Conservation (phyloP, 1,140 invertebrate genomes). For the Stenopsyche tienmushanensis region DNA sequence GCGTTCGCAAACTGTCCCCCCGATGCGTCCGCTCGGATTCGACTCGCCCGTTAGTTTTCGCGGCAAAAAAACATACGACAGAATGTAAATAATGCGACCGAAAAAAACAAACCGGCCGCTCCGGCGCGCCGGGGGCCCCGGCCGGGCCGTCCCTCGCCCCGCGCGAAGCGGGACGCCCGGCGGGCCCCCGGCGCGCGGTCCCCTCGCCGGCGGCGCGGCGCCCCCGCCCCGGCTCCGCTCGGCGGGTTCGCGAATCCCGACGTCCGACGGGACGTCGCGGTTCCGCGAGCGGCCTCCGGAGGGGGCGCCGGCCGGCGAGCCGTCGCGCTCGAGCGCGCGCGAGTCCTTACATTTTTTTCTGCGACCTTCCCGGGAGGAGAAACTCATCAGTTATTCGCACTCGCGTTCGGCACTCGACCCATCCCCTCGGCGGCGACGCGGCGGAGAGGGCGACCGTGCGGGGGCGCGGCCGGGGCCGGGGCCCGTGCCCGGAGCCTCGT, state of each 20-base stretch:
- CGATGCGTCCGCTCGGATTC: too few species aligned
- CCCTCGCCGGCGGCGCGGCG: neutral
- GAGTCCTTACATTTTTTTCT: conserved; percentile 7
- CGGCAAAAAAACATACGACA: too few species aligned
- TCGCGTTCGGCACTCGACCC: too few species aligned
- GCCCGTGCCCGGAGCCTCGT: neutral
- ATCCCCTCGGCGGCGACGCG: conserved; percentile 7
- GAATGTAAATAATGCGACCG: too few species aligned
- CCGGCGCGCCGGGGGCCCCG: too few species aligned
- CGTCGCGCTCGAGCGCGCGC: neutral
- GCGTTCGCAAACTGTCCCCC: too few species aligned
- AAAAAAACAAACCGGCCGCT: too few species aligned
- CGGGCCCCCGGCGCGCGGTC: neutral
- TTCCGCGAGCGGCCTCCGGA: neutral
- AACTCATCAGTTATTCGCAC: conserved; percentile 1
- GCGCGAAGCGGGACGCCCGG: neutral
- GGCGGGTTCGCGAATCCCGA: too few species aligned
- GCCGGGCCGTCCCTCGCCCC: neutral
- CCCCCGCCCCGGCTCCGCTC: neutral
- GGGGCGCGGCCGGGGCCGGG: neutral
- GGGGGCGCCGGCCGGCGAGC: neutral
- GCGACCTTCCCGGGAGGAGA: conserved; percentile 4
- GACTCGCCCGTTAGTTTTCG: too few species aligned
- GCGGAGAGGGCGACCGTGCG: neutral
- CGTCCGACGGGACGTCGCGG: too few species aligned